These are phyloP conservation scores for Agonum fuliginosum DNA, from an alignment of 2,888 invertebrate species.

Conservation along the genomic window DNA sequence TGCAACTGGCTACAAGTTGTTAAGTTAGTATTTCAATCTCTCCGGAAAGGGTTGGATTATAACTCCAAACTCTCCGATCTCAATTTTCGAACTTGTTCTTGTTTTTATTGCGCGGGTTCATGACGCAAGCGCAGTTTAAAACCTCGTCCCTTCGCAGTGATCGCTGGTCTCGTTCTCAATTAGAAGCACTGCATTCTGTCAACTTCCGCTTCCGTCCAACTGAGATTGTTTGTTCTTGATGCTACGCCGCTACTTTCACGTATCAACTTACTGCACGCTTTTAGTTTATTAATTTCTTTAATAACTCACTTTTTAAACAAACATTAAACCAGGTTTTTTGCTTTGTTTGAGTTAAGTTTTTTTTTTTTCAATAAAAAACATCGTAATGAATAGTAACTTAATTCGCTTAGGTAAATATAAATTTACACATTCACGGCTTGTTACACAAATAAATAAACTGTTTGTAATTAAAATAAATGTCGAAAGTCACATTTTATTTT, in stretches of 20 bases:
- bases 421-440: too few species aligned
- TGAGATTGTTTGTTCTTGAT: constrained; percentile 48
- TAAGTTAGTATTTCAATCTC: too few species aligned
- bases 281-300: constrained; percentile 32
- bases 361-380: too few species aligned
- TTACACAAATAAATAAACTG: too few species aligned
- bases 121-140: constrained; percentile 1
- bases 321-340: neutral
- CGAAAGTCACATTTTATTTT: too few species aligned
- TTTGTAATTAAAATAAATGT: too few species aligned
- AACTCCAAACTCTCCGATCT: neutral
- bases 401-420: too few species aligned
- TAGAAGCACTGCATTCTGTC: constrained; percentile 53
- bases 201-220: constrained; percentile 53
- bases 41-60: too few species aligned
- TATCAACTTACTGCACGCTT: constrained; percentile 18
- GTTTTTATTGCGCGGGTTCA: neutral
- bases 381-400: too few species aligned
- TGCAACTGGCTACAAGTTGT: too few species aligned
- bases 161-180: constrained; percentile 47
- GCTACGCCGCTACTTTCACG: neutral
- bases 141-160: neutral
- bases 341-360: neutral
- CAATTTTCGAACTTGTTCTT: neutral
- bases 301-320: constrained; percentile 1